phyloP scores from a whole-genome alignment of 2,113 vertebrate genomes.

The Speoplatyrhinus poulsoni region DNA sequence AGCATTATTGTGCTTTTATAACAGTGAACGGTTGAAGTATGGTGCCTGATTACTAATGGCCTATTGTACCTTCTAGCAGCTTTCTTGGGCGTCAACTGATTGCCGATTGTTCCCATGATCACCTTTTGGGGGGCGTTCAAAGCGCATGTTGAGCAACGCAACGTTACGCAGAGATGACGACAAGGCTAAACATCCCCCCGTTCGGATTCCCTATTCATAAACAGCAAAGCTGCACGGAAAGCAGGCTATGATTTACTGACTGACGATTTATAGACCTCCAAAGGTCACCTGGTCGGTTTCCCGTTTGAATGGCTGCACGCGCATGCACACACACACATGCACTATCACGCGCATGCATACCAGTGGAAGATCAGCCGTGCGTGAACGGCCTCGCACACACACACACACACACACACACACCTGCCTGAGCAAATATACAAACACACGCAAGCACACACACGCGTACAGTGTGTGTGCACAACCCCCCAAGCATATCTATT shows the following conservation, averaged over 20 bases:
- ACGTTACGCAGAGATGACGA: conserved; percentile 38
- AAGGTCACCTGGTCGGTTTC: conserved; percentile 58
- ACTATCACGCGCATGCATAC: conserved; percentile 38
- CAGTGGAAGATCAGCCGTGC: not conserved
- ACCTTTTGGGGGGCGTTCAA: conserved; percentile 27
- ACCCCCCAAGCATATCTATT: too few relatives aligned
- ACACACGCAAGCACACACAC: conserved; percentile 5
- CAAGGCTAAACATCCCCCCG: conserved; percentile 23
- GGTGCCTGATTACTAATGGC: conserved; percentile 16
- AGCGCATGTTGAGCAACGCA: conserved; percentile 27
- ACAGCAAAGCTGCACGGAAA: conserved; percentile 34
- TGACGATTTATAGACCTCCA: conserved; percentile 53
- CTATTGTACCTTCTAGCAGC: not conserved
- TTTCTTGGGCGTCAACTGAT: conserved; percentile 8
- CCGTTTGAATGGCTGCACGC: conserved; percentile 49
- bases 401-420: too few relatives aligned
- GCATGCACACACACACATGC: conserved; percentile 20
- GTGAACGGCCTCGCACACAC: not conserved
- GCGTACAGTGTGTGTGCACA: not conserved
- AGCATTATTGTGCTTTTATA: not conserved
- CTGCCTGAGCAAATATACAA: not conserved
- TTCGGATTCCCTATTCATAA: conserved; percentile 11
- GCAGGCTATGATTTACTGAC: conserved; percentile 56
- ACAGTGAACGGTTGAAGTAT: not conserved
- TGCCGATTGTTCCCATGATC: conserved; percentile 24